Evolutionary conservation across 2,113 vertebrate genomes (phyloP).

Genomic region (Platichthys flesus): DNA sequence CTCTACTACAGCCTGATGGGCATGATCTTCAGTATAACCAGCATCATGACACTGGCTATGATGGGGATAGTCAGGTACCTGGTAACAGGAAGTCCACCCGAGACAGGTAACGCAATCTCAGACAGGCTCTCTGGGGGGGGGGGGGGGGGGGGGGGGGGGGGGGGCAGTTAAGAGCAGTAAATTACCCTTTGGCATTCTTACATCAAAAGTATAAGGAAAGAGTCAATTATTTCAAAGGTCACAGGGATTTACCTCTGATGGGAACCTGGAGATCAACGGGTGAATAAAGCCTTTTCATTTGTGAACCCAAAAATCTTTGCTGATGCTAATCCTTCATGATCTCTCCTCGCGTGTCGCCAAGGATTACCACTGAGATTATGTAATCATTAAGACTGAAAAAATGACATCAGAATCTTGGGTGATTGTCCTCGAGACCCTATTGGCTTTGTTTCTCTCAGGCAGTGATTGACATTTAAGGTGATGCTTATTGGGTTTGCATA

Average conservation of each 20-base stretch:
- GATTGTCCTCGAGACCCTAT: no score
- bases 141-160: no score
- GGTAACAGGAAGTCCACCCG: conserved; percentile 62
- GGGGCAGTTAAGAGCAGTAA: background rate
- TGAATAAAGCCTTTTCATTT: background rate
- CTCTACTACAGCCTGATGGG: conserved; percentile 79
- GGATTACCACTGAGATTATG: no score
- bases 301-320: no score
- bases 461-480: no score
- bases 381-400: no score
- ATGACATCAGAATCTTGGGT: no score
- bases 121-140: background rate
- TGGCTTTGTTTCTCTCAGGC: no score
- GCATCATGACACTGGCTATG: conserved; percentile 73
- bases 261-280: background rate
- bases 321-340: no score
- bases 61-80: conserved; percentile 74
- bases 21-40: conserved; percentile 78
- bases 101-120: conserved; percentile 58
- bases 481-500: no score
- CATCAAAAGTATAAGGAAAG: background rate
- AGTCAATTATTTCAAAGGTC: background rate
- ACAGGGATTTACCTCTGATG: background rate
- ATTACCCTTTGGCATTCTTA: background rate
- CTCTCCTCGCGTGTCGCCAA: no score